These are phyloP conservation scores for Drosophila suzukii DNA, from an alignment of 1,140 invertebrate genomes.

Conservation along the genomic window DNA sequence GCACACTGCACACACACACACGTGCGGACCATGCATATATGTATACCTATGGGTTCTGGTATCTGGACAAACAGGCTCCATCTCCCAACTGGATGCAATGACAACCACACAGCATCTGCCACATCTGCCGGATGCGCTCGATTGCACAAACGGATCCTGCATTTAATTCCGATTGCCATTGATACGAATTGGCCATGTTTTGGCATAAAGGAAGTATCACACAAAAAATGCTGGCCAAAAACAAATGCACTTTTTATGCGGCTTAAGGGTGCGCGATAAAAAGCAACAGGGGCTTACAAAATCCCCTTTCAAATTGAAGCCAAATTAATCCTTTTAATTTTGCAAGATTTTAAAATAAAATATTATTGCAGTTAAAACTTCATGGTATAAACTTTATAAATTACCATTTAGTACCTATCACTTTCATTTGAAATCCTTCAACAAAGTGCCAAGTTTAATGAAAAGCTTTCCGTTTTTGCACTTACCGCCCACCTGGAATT, in stretches of 20 bases:
- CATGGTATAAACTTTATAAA: neutral
- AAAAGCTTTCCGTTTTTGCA: slow-evolving; percentile 18
- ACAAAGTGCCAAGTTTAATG: neutral
- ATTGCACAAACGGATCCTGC: slow-evolving; percentile 49
- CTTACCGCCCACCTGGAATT: slow-evolving; percentile 28
- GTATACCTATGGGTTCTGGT: slow-evolving; percentile 2
- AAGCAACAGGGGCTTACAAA: neutral
- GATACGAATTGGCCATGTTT: slow-evolving; percentile 25
- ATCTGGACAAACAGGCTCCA: slow-evolving; percentile 55
- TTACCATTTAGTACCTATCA: neutral
- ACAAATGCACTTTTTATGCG: neutral
- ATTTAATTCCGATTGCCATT: slow-evolving; percentile 42
- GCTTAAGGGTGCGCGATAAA: slow-evolving; percentile 6
- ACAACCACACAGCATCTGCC: slow-evolving; percentile 69
- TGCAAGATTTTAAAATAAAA: neutral
- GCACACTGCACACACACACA: slow-evolving; percentile 8
- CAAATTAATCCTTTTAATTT: neutral
- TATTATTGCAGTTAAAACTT: too few relatives aligned
- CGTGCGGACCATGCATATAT: neutral
- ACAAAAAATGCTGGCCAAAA: slow-evolving; percentile 7
- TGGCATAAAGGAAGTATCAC: slow-evolving; percentile 23
- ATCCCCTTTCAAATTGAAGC: neutral
- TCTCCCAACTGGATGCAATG: slow-evolving; percentile 52
- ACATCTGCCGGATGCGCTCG: slow-evolving; percentile 68
- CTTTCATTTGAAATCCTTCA: neutral